These are phyloP conservation scores for Brachionus asplanchnoidis DNA, from an alignment of 1,140 invertebrate species.

Conservation along the genomic window DNA sequence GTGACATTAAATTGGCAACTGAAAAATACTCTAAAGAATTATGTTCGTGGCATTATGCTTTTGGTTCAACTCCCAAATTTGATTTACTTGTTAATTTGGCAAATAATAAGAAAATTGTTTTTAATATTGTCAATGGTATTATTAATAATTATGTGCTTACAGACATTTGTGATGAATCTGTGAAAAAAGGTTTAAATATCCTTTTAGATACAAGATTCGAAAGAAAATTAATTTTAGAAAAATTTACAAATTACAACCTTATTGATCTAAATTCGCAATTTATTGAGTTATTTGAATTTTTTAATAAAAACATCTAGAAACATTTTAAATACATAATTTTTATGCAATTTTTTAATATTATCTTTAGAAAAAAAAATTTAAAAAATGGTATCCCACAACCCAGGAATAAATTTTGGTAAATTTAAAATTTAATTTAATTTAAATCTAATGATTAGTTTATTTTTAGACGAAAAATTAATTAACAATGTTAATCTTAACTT, in stretches of 20 bases:
- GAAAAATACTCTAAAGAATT: slow-evolving; percentile 64
- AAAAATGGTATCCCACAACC: neutral
- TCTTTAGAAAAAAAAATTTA: neutral
- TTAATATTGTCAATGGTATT: neutral
- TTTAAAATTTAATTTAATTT: neutral
- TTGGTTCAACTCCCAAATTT: slow-evolving; percentile 80
- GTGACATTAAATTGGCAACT: slow-evolving; percentile 49
- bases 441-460: neutral
- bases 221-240: neutral
- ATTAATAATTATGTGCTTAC: neutral
- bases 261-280: neutral
- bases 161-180: neutral
- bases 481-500: slow-evolving; percentile 63
- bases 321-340: neutral
- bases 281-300: slow-evolving; percentile 12
- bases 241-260: neutral
- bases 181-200: neutral
- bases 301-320: slow-evolving; percentile 16
- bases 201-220: slow-evolving; percentile 4
- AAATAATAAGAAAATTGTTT: neutral
- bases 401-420: slow-evolving; percentile 27
- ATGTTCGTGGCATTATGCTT: slow-evolving; percentile 77
- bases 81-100: slow-evolving; percentile 51
- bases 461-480: slow-evolving; percentile 61
- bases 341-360: neutral